Evolutionary conservation across 2,888 invertebrate genomes (phyloP).

Genomic region (Dysmachus trigonus): DNA sequence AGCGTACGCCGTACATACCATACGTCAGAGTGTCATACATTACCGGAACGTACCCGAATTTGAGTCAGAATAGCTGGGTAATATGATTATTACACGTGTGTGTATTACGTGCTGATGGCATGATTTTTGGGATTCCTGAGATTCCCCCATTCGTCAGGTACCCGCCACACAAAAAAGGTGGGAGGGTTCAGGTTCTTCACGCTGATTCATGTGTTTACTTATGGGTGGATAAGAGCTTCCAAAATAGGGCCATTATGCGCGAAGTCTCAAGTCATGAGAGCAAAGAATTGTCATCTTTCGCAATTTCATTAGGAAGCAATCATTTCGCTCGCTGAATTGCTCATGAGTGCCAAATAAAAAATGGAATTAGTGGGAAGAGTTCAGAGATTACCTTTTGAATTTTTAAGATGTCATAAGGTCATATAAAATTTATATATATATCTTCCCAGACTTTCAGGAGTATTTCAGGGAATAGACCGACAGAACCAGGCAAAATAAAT

Average conservation of each 20-base stretch:
- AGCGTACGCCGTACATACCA: background rate
- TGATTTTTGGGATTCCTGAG: background rate
- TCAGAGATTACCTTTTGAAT: background rate
- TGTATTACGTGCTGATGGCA: constrained; percentile 22
- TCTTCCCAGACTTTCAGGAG: background rate
- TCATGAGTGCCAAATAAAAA: background rate
- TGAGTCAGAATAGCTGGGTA: background rate
- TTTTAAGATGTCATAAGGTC: background rate
- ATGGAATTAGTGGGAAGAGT: background rate
- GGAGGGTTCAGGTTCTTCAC: background rate
- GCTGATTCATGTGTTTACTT: constrained; percentile 1
- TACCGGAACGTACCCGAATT: background rate
- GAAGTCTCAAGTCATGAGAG: background rate
- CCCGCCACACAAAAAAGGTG: background rate
- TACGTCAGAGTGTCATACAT: background rate
- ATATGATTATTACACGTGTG: constrained; percentile 29
- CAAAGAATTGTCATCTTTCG: background rate
- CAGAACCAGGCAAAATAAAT: background rate
- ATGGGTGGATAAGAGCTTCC: background rate
- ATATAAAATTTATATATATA: background rate
- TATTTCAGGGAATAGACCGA: background rate
- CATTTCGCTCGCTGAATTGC: background rate
- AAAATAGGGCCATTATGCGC: background rate
- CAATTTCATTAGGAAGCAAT: background rate
- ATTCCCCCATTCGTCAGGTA: background rate